These are phyloP conservation scores for Argya squamiceps DNA, from an alignment of 2,797 vertebrate species.

Conservation along the genomic window DNA sequence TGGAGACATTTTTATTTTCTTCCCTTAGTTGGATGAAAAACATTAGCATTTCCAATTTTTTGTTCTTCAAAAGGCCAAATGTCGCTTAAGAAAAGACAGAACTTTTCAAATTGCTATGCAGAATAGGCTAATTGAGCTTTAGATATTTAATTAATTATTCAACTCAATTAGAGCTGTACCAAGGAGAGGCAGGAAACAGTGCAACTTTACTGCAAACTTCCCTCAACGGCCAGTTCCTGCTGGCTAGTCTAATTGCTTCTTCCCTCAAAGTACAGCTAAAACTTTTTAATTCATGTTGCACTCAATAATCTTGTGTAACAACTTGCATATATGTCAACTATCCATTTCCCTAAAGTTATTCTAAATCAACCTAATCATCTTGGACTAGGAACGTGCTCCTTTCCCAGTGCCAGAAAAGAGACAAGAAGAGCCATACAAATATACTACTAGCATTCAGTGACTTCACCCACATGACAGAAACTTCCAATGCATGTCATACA, in stretches of 20 bases:
- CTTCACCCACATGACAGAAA: neutral
- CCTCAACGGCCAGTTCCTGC: constrained; percentile 16
- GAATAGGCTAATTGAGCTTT: constrained; percentile 57
- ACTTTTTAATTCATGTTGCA: constrained; percentile 19
- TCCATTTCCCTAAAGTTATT: neutral
- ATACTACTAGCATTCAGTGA: neutral
- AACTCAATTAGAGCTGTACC: constrained; percentile 58
- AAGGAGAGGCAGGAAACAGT: neutral
- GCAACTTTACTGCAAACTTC: neutral
- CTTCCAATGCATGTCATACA: neutral
- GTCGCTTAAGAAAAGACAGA: constrained; percentile 68
- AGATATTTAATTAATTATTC: constrained; percentile 63
- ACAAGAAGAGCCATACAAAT: neutral
- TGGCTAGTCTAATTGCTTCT: neutral
- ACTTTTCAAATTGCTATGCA: constrained; percentile 63
- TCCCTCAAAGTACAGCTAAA: constrained; percentile 8
- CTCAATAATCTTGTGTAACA: neutral
- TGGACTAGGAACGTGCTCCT: neutral
- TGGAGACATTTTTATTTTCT: constrained; percentile 85
- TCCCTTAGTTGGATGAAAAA: constrained; percentile 77
- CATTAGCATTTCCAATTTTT: constrained; percentile 84
- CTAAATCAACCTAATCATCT: neutral
- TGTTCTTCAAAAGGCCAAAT: constrained; percentile 82
- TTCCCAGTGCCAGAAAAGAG: neutral
- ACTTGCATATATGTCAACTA: neutral